Evolutionary conservation across 1,140 invertebrate genomes (phyloP).

Genomic region (Phocides pigmalion): DNA sequence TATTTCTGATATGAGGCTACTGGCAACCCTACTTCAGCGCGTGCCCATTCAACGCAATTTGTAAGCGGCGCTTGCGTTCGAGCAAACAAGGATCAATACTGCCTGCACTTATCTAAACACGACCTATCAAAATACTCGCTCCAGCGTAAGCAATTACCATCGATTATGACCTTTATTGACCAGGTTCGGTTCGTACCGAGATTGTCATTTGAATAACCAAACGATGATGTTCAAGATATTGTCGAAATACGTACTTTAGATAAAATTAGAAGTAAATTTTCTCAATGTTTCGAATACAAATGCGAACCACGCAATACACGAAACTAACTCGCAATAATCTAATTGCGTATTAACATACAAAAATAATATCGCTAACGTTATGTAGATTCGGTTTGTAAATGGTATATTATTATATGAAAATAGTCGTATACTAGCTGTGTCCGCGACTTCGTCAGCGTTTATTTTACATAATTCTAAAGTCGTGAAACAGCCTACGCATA

Average conservation of each 20-base stretch:
- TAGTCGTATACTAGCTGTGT: too few species aligned
- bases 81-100: constrained; percentile 57
- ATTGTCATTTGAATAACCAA: constrained; percentile 34
- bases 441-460: too few species aligned
- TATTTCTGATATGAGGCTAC: too few species aligned
- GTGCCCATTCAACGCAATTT: constrained; percentile 63
- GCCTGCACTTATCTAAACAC: constrained; percentile 48
- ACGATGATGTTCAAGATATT: constrained; percentile 34
- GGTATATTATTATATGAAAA: too few species aligned
- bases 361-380: neutral
- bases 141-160: constrained; percentile 34
- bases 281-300: constrained; percentile 23
- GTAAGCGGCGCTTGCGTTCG: constrained; percentile 52
- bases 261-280: constrained; percentile 25
- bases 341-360: constrained; percentile 10
- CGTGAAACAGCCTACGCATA: too few species aligned
- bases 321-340: constrained; percentile 2
- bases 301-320: neutral
- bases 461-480: too few species aligned
- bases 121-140: constrained; percentile 50
- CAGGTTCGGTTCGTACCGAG: constrained; percentile 18
- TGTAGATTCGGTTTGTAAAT: too few species aligned
- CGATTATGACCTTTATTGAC: constrained; percentile 38
- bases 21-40: constrained; percentile 53
- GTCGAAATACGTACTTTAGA: constrained; percentile 20